Percentiles rank a stretch among this genome's conserved stretches.
Conservation (phyloP, 2,888 invertebrate species). For the Apodemia mormo region DNA sequence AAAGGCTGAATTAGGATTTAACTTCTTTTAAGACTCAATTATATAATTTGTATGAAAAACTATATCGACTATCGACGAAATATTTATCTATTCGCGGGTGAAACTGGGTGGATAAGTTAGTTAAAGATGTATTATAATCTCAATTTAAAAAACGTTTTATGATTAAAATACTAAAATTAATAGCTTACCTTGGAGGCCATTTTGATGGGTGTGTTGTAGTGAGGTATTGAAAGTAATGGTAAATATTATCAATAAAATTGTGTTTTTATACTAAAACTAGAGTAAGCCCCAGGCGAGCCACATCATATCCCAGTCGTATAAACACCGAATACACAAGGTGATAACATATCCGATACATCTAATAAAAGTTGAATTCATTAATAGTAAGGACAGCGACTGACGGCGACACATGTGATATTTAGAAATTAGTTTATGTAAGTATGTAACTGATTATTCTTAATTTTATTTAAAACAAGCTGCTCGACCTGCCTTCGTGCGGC, state of each 20-base stretch:
- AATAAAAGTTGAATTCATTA: constrained; percentile 21
- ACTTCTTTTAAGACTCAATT: too few relatives aligned
- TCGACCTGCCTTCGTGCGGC: too few relatives aligned
- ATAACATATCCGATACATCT: neutral
- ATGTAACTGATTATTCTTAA: neutral
- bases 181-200: neutral
- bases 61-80: too few relatives aligned
- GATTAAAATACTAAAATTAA: neutral
- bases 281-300: neutral
- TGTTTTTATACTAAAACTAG: constrained; percentile 10
- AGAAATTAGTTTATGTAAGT: constrained; percentile 1
- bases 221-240: constrained; percentile 2
- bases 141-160: neutral
- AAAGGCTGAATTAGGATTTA: too few relatives aligned
- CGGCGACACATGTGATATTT: neutral
- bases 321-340: neutral
- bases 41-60: too few relatives aligned
- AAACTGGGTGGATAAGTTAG: too few relatives aligned
- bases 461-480: neutral
- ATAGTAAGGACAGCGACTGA: neutral
- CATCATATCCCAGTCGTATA: neutral
- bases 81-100: too few relatives aligned
- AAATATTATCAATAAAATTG: neutral
- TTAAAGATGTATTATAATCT: neutral
- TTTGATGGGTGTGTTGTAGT: neutral